Percentiles rank a stretch among this genome's conserved stretches.
phyloP scores from a whole-genome alignment of 2,113 vertebrate genomes.

The Hippopotamus amphibius region DNA sequence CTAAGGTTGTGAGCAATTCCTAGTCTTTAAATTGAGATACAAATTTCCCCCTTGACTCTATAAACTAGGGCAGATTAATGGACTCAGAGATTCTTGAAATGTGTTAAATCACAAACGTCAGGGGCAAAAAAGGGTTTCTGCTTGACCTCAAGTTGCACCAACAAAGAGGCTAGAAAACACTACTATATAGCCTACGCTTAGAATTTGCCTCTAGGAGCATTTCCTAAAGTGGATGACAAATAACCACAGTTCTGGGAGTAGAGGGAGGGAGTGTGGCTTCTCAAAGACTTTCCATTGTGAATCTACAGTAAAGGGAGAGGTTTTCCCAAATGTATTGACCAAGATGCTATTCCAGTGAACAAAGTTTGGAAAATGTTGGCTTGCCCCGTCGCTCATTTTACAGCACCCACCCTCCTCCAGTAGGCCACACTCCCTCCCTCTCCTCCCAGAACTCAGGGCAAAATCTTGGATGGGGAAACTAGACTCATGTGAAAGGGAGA shows the following conservation, averaged over 20 bases:
- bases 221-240: constrained; percentile 22
- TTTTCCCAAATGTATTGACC: neutral
- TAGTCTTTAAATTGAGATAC: constrained; percentile 31
- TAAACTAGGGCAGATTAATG: neutral
- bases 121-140: neutral
- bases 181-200: neutral
- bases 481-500: neutral
- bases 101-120: neutral
- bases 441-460: neutral
- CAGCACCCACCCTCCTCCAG: neutral
- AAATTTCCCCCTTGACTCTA: neutral
- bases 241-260: neutral
- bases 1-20: neutral
- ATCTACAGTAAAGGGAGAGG: neutral
- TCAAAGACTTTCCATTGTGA: neutral
- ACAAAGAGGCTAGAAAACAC: neutral
- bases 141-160: neutral
- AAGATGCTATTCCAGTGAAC: neutral
- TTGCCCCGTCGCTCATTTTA: neutral
- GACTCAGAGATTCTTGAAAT: constrained; percentile 11
- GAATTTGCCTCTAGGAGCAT: constrained; percentile 3
- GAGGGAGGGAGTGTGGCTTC: too few relatives aligned
- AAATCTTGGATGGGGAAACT: constrained; percentile 18
- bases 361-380: neutral
- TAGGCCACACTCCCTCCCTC: neutral